Evolutionary conservation across 2,888 invertebrate genomes (phyloP), one percentile per base, ranked within the genome.

Genomic region (Acronicta aceris): DNA sequence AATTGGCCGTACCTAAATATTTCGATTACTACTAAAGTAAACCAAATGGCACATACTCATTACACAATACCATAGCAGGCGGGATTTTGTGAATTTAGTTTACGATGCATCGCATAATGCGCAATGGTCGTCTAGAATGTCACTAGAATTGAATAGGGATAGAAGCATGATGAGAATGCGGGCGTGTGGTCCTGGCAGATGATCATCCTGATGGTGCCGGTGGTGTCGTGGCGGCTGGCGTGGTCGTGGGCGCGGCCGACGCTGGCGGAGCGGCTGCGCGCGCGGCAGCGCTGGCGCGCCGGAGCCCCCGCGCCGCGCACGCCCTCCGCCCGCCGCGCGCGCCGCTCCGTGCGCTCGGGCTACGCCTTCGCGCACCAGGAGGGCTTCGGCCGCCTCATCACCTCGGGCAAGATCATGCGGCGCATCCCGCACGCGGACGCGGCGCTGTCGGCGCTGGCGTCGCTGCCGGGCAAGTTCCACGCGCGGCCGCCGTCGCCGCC

Each of bases 331-430:
- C 96, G 98, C 62, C 96, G 98, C 81, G 98, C 98, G 63, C 95
- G 99, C 40, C 96, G 98, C 81, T 99, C 98, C 33, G 96, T 99
- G 70, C 97, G 99, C 59, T 99, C 99, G 12, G 99, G 99, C 16
- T 93, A 99, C 94, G 99, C 99, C 10, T 99, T 99, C 95, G 98
- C 99, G 59, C 99, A 99, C 94, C 98, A 99, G 93, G 87, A 87
- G 75, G 87, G 87, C 81, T 88, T 88, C 85, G 87, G 87, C 2
- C 83, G 87, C 17, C 97, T 99, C 79, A 99, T 99, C 88, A 99
- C 99, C 12, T 98, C 98, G 50, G 99, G 99, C 64, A 98, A 98
- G 93, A 98, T 99, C 85, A 99, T 99, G 98, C 91, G 92, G 13
- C 97, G 97, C 86, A 94, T 97, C 88, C 97, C 97, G 56, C 97